Conservation (phyloP, 2,888 invertebrate genomes). For the Patella depressa region DNA sequence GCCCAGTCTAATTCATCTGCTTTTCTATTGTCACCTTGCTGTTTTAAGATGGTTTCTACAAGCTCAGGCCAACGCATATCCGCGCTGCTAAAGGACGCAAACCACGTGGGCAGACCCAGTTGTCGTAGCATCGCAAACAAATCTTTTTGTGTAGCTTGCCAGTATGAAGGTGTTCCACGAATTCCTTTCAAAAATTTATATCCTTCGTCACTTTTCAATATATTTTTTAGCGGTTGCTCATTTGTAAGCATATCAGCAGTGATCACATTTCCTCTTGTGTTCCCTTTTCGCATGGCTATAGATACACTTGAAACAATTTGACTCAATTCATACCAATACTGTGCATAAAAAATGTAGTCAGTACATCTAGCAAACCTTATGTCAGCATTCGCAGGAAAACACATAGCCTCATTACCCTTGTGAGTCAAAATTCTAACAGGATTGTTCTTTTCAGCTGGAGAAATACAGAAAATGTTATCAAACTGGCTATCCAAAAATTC, state of each 20-base stretch:
- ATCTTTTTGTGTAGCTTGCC: slow-evolving; percentile 23
- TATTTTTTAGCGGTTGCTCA: slow-evolving; percentile 8
- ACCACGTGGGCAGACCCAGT: slow-evolving; percentile 25
- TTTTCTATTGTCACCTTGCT: slow-evolving; percentile 13
- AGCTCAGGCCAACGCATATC: slow-evolving; percentile 25
- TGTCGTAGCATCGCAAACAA: slow-evolving; percentile 28
- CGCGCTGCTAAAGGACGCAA: slow-evolving; percentile 21
- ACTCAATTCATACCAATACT: slow-evolving; percentile 29
- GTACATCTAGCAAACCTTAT: slow-evolving; percentile 23
- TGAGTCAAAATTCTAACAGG: slow-evolving; percentile 24
- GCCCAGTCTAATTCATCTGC: slow-evolving; percentile 23
- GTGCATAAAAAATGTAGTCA: slow-evolving; percentile 28
- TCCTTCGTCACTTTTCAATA: slow-evolving; percentile 15
- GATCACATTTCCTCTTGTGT: background rate
- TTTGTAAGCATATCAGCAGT: slow-evolving; percentile 23
- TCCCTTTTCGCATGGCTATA: slow-evolving; percentile 29
- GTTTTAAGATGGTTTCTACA: slow-evolving; percentile 17
- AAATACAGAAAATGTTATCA: slow-evolving; percentile 28
- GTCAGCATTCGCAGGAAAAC: slow-evolving; percentile 28
- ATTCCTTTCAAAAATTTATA: slow-evolving; percentile 20
- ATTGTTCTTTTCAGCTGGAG: slow-evolving; percentile 33
- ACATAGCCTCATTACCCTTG: slow-evolving; percentile 23
- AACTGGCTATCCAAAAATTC: slow-evolving; percentile 23
- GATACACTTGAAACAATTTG: slow-evolving; percentile 20
- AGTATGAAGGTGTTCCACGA: slow-evolving; percentile 25